Percentiles rank a stretch among this genome's conserved stretches.
These are phyloP conservation scores for Hesperophylax magnus DNA, from an alignment of 1,140 invertebrate species.

Conservation along the genomic window DNA sequence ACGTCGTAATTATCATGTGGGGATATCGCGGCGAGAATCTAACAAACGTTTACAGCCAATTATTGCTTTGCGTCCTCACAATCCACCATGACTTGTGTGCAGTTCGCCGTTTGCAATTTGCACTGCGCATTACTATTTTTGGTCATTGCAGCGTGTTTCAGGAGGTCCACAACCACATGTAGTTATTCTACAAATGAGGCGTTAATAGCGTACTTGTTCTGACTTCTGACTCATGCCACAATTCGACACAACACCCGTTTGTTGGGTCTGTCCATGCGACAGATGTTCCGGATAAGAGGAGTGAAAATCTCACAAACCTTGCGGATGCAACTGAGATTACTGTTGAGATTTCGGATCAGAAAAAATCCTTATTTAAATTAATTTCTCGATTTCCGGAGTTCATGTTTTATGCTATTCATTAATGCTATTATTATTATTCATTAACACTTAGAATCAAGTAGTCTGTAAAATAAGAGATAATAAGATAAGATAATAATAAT, in stretches of 20 bases:
- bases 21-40: conserved; percentile 17
- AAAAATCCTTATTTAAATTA: too few species aligned
- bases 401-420: too few species aligned
- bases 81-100: conserved; percentile 10
- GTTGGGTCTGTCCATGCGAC: not conserved
- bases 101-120: conserved; percentile 18
- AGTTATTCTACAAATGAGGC: conserved; percentile 12
- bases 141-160: conserved; percentile 20
- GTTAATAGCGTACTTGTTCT: not conserved
- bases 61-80: conserved; percentile 8
- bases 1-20: conserved; percentile 20
- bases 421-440: too few species aligned
- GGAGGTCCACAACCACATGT: not conserved
- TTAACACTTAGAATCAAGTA: too few species aligned
- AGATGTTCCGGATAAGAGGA: too few species aligned
- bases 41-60: conserved; percentile 25
- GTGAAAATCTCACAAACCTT: too few species aligned
- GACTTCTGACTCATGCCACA: not conserved
- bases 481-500: too few species aligned
- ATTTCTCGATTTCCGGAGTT: too few species aligned
- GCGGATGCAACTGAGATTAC: too few species aligned
- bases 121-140: conserved; percentile 35
- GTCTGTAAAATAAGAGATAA: too few species aligned
- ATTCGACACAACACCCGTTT: conserved; percentile 1
- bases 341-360: too few species aligned